A percentile compares a stretch with the other conserved stretches of the same genome.
phyloP scores from a whole-genome alignment of 2,797 vertebrate genomes.

The Lemur catta region DNA sequence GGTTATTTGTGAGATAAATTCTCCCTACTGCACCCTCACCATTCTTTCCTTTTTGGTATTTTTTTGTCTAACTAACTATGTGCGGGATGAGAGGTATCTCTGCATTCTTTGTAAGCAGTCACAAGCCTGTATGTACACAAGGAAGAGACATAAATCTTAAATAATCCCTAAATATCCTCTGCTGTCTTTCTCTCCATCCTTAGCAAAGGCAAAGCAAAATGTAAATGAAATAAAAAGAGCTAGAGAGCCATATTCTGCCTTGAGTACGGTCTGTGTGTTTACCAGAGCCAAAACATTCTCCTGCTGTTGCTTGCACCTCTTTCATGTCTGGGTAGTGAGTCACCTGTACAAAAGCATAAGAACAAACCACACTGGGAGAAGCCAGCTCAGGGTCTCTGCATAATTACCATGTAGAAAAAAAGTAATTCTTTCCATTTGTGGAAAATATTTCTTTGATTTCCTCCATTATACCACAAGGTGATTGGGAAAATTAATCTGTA shows the following conservation, averaged over 20 bases:
- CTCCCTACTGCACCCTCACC: background rate
- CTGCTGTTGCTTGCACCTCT: too few relatives aligned
- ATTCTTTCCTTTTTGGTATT: background rate
- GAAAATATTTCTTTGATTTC: conserved; percentile 26
- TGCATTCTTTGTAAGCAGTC: background rate
- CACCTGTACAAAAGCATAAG: background rate
- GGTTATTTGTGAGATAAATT: background rate
- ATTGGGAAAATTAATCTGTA: conserved; percentile 36
- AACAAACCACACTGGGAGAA: background rate
- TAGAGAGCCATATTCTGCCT: background rate
- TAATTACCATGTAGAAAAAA: background rate
- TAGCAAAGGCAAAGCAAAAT: background rate
- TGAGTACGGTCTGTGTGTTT: background rate
- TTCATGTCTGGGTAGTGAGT: background rate
- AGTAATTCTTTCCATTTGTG: background rate
- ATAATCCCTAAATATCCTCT: background rate
- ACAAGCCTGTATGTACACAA: background rate
- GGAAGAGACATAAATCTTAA: background rate
- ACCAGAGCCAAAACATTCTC: background rate
- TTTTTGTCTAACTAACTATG: background rate
- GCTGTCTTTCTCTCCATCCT: background rate
- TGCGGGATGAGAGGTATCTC: background rate
- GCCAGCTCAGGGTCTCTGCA: background rate
- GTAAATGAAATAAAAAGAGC: background rate
- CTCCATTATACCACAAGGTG: background rate